Conservation (phyloP, 2,888 invertebrate species). For the Pilophorus perplexus region DNA sequence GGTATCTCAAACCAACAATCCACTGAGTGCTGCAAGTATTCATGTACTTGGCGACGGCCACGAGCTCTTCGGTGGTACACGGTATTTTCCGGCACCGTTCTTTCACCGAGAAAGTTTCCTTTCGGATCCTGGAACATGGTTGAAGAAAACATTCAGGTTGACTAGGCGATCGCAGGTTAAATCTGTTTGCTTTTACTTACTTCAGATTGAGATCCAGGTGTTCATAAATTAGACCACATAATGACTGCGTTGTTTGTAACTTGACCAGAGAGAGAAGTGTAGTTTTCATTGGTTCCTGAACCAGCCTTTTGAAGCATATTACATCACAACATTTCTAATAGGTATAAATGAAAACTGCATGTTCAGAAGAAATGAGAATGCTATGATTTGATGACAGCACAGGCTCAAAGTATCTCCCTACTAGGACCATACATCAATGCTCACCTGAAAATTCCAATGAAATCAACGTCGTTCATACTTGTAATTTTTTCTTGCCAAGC, state of each 20-base stretch:
- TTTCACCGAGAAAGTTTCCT: constrained; percentile 54
- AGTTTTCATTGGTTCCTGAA: constrained; percentile 22
- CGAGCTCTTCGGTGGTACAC: constrained; percentile 73
- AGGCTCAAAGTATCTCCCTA: no score
- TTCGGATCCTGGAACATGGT: constrained; percentile 9
- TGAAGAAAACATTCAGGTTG: neutral
- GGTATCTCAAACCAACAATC: constrained; percentile 66
- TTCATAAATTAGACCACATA: constrained; percentile 17
- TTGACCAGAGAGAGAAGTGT: constrained; percentile 15
- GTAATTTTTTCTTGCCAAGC: constrained; percentile 16
- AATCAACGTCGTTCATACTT: constrained; percentile 9
- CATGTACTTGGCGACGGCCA: constrained; percentile 78
- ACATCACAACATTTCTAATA: no score
- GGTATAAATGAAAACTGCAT: no score
- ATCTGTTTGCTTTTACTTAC: neutral
- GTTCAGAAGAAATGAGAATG: no score
- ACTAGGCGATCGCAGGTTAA: neutral
- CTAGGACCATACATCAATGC: no score
- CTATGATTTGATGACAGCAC: no score
- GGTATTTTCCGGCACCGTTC: constrained; percentile 69
- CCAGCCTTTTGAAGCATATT: no score
- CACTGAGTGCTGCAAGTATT: constrained; percentile 71
- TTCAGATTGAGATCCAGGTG: constrained; percentile 19
- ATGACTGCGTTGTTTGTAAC: constrained; percentile 18
- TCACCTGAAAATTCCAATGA: constrained; percentile 29